Base-by-base conservation (phyloP, 2,888 invertebrate genomes). In the Deilephila elpenor region DNA sequence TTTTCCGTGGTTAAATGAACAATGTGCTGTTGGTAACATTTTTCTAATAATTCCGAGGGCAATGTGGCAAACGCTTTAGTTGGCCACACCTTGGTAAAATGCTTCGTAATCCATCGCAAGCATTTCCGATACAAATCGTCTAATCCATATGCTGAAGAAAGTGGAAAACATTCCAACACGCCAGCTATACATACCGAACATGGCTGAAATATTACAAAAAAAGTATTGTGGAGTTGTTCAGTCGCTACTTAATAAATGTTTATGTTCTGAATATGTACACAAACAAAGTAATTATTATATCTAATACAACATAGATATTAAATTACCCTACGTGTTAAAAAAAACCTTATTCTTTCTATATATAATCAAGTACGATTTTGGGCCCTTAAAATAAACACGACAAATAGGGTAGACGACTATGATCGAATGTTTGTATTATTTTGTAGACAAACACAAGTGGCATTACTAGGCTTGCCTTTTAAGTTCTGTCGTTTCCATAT, bases 41-140 rank as follows among this genome's bases (percentile, higher is more conserved):
- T 97, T 71, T 97, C 97, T 78, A 97, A 95, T 6, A 98, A 95
- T 84, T 98, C 98, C 56, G 97, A 96, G 0, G 98, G 97, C 74
- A 99, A 91, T 64, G 97, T 96, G 0, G 98, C 97, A 91, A 99
- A 99, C 4, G 97, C 96, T 83, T 98, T 97, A 3, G 98, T 98
- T 0, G 98, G 97, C 99, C 99, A 99, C 71, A 99, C 97, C 83
- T 97, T 96, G 8, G 86, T 81, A 89, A 98, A 98, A 89, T 99
- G 96, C 77, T 97, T 96, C 34, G 97, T 97, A 62, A 98, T 96
- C 99, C 99, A 99, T 77, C 96, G 96, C 71, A 98, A 93, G 85
- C 98, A 98, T 89, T 97, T 98, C 77, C 97, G 96, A 88, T 98
- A 97, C 32, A 99, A 94, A 86, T 98, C 98, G 83, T 98, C 98